Percentiles rank a stretch among this genome's conserved stretches.
Conservation (phyloP, 2,888 invertebrate species). For the Plagodis dolabraria region DNA sequence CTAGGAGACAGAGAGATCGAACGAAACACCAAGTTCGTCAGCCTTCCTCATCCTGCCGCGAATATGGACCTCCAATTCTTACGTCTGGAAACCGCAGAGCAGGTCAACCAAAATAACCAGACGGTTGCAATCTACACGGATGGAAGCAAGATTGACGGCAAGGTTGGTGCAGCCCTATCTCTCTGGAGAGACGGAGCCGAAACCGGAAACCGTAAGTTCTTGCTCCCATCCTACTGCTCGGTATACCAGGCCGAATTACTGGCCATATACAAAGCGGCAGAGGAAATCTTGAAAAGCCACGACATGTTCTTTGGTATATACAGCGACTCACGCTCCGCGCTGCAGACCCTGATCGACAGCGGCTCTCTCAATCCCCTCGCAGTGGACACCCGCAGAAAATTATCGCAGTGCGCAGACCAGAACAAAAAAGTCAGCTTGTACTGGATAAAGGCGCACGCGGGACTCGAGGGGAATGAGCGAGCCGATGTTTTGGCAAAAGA, state of each 20-base stretch:
- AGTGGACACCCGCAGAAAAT: not conserved
- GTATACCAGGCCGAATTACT: not conserved
- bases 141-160: not conserved
- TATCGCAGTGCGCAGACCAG: not conserved
- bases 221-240: not conserved
- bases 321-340: not conserved
- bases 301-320: not conserved
- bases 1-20: not conserved
- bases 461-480: no score
- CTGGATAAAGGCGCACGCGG: not conserved
- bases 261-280: constrained; percentile 1
- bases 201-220: not conserved
- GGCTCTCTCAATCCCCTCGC: not conserved
- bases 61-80: not conserved
- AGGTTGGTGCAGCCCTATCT: not conserved
- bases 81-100: not conserved
- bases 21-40: not conserved
- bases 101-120: not conserved
- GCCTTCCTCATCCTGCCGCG: not conserved
- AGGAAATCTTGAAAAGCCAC: not conserved
- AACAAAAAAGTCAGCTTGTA: not conserved
- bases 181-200: not conserved
- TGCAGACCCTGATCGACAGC: not conserved
- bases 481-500: not conserved
- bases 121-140: constrained; percentile 1